Base-by-base conservation (phyloP, 2,797 vertebrate genomes). In the Falco cherrug region DNA sequence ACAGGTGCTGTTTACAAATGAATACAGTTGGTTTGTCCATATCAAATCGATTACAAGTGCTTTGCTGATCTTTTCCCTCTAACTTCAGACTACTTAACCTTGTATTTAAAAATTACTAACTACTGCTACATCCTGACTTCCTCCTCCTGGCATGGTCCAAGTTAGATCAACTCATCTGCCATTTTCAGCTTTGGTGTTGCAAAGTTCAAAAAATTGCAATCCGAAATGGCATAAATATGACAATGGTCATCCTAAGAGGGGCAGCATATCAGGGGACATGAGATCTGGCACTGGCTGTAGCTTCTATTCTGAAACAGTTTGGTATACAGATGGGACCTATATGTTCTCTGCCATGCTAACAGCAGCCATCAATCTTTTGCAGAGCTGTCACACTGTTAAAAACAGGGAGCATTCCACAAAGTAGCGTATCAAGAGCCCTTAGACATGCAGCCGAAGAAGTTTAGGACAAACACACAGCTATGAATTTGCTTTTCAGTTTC, bases 401-500 rank as follows among this genome's bases (percentile, higher is more conserved):
- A 82, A 69, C 60, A 87, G 41, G 35, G 45, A 90, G 37, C 37
- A 33, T 75, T 60, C 37, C 68, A 74, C n/a, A 53, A 56, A 84
- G 47, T 24, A 79, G 77, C 16, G 5, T 67, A 54, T 69, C 59
- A 87, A 89, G 51, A 80, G 88, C 67, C 39, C 35, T 92, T 81
- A 90, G 85, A 92, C 82, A 94, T 14, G 20, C 39, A 89, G 60
- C 70, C 10, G 5, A 76, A 71, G 69, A 61, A 43, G 51, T 89
- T 95, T 57, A 91, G 75, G 84, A 88, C 67, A 79, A 93, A 93
- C 31, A 83, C 17, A 59, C 16, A 84, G 37, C 56, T 67, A 87
- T 17, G 48, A 93, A 94, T 93, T 76, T 54, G 68, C 37, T 92
- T 91, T 95, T 92, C 71, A 50, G 15, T 93, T 93, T 95, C 45